Evolutionary conservation across 2,113 vertebrate species (phyloP).

Genomic region (Pyxicephalus adspersus): DNA sequence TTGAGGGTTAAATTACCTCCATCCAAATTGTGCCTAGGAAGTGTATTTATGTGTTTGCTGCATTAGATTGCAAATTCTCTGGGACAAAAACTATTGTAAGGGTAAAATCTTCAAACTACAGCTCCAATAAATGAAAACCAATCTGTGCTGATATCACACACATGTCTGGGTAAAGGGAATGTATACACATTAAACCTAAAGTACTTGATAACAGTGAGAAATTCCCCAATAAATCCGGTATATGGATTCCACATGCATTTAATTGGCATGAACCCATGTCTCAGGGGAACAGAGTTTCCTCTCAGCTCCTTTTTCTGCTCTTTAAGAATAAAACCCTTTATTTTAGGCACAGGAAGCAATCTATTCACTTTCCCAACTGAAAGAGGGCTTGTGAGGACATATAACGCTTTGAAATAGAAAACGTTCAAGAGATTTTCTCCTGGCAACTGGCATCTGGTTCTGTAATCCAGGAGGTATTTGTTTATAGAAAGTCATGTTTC

Average conservation of each 20-base stretch:
- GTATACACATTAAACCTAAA: conserved; percentile 17
- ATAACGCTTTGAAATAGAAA: conserved; percentile 55
- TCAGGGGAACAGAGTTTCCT: conserved; percentile 49
- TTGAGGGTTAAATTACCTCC: too few relatives aligned
- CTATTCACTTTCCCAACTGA: conserved; percentile 48
- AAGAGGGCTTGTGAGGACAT: conserved; percentile 57
- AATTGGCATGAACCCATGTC: conserved; percentile 45
- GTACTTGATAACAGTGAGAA: conserved; percentile 39
- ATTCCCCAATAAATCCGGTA: conserved; percentile 48
- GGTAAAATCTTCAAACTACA: too few relatives aligned
- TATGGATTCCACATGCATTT: conserved; percentile 55
- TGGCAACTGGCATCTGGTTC: conserved; percentile 56
- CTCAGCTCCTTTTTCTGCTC: conserved; percentile 48
- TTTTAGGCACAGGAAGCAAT: conserved; percentile 53
- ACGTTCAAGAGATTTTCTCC: conserved; percentile 55
- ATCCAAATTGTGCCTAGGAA: too few relatives aligned
- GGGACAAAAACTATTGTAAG: background rate
- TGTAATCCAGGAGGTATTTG: conserved; percentile 55
- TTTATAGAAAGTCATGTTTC: conserved; percentile 54
- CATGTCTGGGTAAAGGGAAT: conserved; percentile 20
- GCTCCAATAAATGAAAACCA: background rate
- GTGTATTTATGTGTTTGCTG: too few relatives aligned
- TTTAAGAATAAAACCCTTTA: conserved; percentile 55
- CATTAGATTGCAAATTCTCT: background rate
- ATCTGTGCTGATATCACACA: background rate